Conservation (phyloP, 2,797 vertebrate genomes). For the Hoplostethus mediterraneus region DNA sequence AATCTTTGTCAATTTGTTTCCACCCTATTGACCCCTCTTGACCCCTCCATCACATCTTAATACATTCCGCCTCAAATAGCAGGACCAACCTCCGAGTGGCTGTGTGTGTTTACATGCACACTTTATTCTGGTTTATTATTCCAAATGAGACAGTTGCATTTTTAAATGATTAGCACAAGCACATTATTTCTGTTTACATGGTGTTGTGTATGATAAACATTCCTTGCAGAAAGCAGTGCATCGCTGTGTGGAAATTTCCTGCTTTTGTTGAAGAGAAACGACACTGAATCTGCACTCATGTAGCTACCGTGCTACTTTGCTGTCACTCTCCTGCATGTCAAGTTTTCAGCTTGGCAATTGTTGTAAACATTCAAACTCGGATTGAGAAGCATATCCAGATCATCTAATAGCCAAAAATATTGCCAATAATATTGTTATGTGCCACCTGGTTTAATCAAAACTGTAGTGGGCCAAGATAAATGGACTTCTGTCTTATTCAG, state of each 20-base stretch:
- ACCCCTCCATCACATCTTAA: background rate
- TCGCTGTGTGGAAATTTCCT: background rate
- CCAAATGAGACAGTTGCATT: constrained; percentile 15
- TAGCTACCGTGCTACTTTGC: background rate
- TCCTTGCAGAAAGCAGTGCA: constrained; percentile 14
- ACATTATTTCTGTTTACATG: constrained; percentile 33
- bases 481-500: background rate
- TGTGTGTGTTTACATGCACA: background rate
- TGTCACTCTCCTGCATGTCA: background rate
- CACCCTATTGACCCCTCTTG: no score
- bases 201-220: constrained; percentile 10
- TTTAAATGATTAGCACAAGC: constrained; percentile 14
- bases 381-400: no score
- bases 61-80: background rate
- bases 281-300: background rate
- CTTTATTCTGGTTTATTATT: constrained; percentile 14
- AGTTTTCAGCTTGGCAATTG: background rate
- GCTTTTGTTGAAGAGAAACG: constrained; percentile 10
- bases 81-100: background rate
- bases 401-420: no score
- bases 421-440: no score
- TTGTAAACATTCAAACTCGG: no score
- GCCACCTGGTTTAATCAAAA: no score
- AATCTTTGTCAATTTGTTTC: no score
- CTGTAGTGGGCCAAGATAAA: background rate